A percentile compares a stretch with the other conserved stretches of the same genome.
These are phyloP conservation scores for Probosciger aterrimus DNA, from an alignment of 2,113 vertebrate genomes.

Conservation along the genomic window DNA sequence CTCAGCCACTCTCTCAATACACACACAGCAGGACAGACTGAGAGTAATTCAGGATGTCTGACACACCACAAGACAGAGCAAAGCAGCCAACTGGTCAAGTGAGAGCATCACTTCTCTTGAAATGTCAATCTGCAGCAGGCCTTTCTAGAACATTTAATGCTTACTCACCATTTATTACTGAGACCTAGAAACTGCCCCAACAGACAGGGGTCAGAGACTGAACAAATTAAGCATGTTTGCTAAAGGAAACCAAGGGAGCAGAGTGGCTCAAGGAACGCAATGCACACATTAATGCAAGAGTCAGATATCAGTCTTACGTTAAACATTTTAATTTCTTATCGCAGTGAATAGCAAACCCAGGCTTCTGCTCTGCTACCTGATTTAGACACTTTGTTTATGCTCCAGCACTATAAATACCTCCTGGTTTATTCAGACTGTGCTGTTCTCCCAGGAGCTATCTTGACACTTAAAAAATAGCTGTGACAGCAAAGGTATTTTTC, in stretches of 20 bases:
- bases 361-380: background rate
- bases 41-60: too few species aligned
- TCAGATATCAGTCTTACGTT: background rate
- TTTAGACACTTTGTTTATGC: background rate
- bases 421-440: background rate
- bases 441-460: background rate
- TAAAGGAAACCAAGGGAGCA: background rate
- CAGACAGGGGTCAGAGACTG: background rate
- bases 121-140: background rate
- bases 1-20: fast-evolving
- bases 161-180: background rate
- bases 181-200: background rate
- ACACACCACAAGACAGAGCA: background rate
- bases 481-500: conserved; percentile 11
- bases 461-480: background rate
- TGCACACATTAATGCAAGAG: fast-evolving
- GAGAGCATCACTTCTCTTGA: background rate
- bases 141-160: background rate
- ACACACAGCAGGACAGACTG: background rate
- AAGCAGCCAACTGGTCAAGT: fast-evolving
- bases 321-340: background rate
- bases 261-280: background rate
- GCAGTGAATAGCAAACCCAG: background rate
- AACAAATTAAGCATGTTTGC: fast-evolving
- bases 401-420: conserved; percentile 1